Percentiles rank a stretch among this genome's conserved stretches.
phyloP scores from a whole-genome alignment of 2,113 vertebrate genomes.

The Tachysurus vachellii region DNA sequence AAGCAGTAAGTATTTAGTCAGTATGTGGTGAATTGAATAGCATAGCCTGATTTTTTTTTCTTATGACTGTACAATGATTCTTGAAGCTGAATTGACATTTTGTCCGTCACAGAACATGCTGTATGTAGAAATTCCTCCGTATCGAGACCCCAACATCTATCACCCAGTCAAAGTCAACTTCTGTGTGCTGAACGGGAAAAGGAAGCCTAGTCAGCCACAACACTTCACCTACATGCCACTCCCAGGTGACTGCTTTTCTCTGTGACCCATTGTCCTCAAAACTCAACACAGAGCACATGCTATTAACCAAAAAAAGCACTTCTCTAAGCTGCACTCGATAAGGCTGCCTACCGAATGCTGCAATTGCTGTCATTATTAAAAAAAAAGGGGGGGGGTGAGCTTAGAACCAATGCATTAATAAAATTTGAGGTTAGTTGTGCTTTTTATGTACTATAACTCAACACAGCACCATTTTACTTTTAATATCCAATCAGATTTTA shows the following conservation, averaged over 20 bases:
- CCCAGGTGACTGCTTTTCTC: constrained; percentile 73
- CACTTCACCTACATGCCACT: constrained; percentile 86
- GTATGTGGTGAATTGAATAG: background rate
- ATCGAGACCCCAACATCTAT: constrained; percentile 82
- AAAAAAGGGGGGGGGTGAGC: no score
- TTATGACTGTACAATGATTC: background rate
- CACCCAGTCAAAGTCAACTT: constrained; percentile 89
- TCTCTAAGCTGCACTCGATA: background rate
- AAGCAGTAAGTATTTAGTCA: constrained; percentile 79
- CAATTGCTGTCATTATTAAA: background rate
- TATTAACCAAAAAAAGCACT: background rate
- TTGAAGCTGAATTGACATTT: background rate
- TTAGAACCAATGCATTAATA: background rate
- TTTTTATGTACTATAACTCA: background rate
- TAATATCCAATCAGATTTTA: background rate
- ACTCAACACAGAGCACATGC: background rate
- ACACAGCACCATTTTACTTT: background rate
- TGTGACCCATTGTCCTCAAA: constrained; percentile 28
- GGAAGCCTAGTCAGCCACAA: constrained; percentile 92
- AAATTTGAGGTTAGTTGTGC: background rate
- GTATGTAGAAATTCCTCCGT: constrained; percentile 90
- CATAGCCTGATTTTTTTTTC: background rate
- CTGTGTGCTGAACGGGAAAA: constrained; percentile 92
- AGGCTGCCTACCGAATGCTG: background rate
- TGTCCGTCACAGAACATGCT: constrained; percentile 82